Base-by-base conservation (phyloP, 2,113 vertebrate genomes). In the Taxidea taxus region DNA sequence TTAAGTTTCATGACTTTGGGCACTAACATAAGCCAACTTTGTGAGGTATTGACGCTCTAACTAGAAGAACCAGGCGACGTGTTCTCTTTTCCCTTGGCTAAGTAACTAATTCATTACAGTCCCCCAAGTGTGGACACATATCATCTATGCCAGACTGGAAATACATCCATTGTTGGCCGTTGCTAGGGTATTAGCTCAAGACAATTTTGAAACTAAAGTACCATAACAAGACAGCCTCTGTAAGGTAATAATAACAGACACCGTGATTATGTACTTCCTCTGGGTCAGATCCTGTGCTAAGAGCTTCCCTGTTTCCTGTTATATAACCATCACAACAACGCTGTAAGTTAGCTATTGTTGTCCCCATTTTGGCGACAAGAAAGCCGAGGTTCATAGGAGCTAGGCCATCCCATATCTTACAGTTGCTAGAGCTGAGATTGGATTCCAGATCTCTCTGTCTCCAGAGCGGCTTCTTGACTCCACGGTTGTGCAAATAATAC, bases 121-220 rank as follows among this genome's bases (percentile, higher is more conserved):
- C 62, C n/a, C 49, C 72, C 14, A 68, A 83, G 15, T 70, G 82
- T 13, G 16, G 44, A 90, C 3, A 62, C 16, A 49, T 58, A 20
- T 68, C 80, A 77, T 87, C 56, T 92, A 85, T 37, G 20, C 49
- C 34, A 58, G 18, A 85, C n/a, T 62, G 85, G 51, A 95, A 89
- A 66, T 54, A 23, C 1, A 8, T 51, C 42, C 18, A 34, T 85
- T 25, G 12, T 83, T 44, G 58, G 72, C 51, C 34, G 49, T 42
- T 49, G n/a, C 27, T 42, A 84, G 39, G 47, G 8, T 47, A 49
- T 44, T 64, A 77, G 83, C n/a, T 93, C 64, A 96, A 87, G 47
- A 62, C 27, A 54, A 82, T 87, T 97, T 92, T 93, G 70, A 93
- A 94, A 81, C 29, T 72, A 47, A 87, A 86, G 94, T 23, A 66